Conservation (phyloP, 2,888 invertebrate species). For the Brenthis daphne region DNA sequence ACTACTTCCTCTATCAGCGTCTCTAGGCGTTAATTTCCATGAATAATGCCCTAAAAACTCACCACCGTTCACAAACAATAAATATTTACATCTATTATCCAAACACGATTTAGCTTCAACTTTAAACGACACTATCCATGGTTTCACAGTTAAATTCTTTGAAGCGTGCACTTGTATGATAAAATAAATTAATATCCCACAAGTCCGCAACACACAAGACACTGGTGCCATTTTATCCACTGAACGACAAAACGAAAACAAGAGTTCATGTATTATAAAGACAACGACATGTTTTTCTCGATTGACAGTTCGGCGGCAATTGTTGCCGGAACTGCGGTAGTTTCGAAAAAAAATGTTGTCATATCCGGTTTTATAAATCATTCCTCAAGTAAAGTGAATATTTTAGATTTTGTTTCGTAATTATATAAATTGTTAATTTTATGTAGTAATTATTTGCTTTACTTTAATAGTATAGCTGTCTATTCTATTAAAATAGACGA, state of each 20-base stretch:
- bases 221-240: slow-evolving; percentile 64
- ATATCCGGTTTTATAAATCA: slow-evolving; percentile 52
- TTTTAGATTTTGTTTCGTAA: not conserved
- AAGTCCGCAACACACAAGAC: slow-evolving; percentile 72
- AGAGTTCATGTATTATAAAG: slow-evolving; percentile 46
- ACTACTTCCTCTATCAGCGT: slow-evolving; percentile 55
- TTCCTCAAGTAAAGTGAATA: not conserved
- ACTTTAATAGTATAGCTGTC: too few relatives aligned
- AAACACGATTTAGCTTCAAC: slow-evolving; percentile 46
- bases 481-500: too few relatives aligned
- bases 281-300: slow-evolving; percentile 65
- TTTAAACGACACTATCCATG: slow-evolving; percentile 47
- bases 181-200: slow-evolving; percentile 67
- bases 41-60: slow-evolving; percentile 71
- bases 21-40: slow-evolving; percentile 67
- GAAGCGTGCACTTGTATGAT: slow-evolving; percentile 24
- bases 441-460: too few relatives aligned
- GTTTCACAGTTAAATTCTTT: slow-evolving; percentile 36
- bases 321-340: slow-evolving; percentile 72
- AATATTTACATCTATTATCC: slow-evolving; percentile 70
- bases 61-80: slow-evolving; percentile 66
- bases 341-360: slow-evolving; percentile 50
- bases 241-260: slow-evolving; percentile 57
- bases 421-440: too few relatives aligned
- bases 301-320: slow-evolving; percentile 74